Evolutionary conservation across 2,113 vertebrate genomes (phyloP).

Genomic region (Thunnus maccoyii): DNA sequence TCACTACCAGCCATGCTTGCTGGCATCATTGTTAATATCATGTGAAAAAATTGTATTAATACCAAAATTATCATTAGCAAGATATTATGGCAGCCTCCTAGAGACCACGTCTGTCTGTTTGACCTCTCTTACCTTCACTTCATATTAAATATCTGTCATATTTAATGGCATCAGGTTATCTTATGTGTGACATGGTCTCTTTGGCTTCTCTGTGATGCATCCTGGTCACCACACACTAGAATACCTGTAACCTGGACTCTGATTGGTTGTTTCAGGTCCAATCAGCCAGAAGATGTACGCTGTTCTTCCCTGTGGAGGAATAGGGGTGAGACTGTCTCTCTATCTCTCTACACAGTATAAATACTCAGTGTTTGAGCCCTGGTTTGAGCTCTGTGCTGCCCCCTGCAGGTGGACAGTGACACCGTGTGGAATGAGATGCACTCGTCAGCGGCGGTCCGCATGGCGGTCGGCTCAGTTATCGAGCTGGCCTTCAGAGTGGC

Average conservation of each 20-base stretch:
- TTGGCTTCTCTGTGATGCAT: too few species aligned
- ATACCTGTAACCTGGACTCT: background rate
- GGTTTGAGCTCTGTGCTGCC: conserved; percentile 22
- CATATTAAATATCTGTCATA: too few species aligned
- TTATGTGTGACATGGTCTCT: too few species aligned
- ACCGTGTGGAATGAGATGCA: conserved; percentile 83
- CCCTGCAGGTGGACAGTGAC: conserved; percentile 79
- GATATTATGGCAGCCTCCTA: too few species aligned
- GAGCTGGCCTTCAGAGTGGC: conserved; percentile 80
- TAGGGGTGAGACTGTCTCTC: conserved; percentile 65
- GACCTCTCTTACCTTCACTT: too few species aligned
- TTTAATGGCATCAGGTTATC: too few species aligned
- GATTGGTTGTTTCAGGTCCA: conserved; percentile 67
- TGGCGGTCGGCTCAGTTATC: conserved; percentile 80
- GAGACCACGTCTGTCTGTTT: too few species aligned
- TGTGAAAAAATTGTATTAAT: too few species aligned
- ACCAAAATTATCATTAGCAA: too few species aligned
- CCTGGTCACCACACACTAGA: background rate
- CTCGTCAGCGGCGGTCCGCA: conserved; percentile 78
- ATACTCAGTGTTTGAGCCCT: background rate
- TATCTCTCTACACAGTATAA: too few species aligned
- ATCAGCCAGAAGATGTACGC: conserved; percentile 83
- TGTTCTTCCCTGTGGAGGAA: conserved; percentile 80
- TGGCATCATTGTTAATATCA: too few species aligned
- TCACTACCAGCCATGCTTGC: too few species aligned